A percentile compares a stretch with the other conserved stretches of the same genome.
Conservation (phyloP, 2,888 invertebrate genomes). For the Nemapogon koenigi region DNA sequence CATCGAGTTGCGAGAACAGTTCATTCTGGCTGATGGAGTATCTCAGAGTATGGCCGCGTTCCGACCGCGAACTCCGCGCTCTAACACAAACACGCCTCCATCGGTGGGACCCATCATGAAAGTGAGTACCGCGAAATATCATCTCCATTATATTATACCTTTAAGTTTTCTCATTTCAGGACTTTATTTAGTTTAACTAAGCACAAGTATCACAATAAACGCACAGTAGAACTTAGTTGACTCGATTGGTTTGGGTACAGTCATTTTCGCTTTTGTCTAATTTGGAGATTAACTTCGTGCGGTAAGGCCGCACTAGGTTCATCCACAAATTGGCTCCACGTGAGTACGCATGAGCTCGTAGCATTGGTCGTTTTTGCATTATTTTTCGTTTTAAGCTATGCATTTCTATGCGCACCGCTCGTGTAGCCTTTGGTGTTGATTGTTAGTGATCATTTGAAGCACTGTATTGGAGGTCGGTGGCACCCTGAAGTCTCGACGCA, state of each 20-base stretch:
- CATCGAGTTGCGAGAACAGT: slow-evolving; percentile 98
- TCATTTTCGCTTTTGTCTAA: slow-evolving; percentile 12
- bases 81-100: slow-evolving; percentile 73
- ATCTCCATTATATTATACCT: slow-evolving; percentile 22
- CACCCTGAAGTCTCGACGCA: slow-evolving; percentile 55
- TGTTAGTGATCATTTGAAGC: slow-evolving; percentile 46
- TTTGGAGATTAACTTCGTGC: slow-evolving; percentile 3
- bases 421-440: slow-evolving; percentile 62
- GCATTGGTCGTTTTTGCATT: slow-evolving; percentile 55
- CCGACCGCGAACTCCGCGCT: slow-evolving; percentile 91
- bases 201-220: slow-evolving; percentile 51
- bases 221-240: slow-evolving; percentile 60
- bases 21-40: slow-evolving; percentile 97
- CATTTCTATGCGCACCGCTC: slow-evolving; percentile 59
- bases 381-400: slow-evolving; percentile 54
- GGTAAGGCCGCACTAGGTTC: slow-evolving; percentile 27
- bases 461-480: slow-evolving; percentile 61
- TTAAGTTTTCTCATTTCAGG: slow-evolving; percentile 37
- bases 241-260: slow-evolving; percentile 53
- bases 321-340: slow-evolving; percentile 20
- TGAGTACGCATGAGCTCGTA: slow-evolving; percentile 63
- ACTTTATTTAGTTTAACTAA: slow-evolving; percentile 38
- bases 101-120: slow-evolving; percentile 92
- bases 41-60: slow-evolving; percentile 99
- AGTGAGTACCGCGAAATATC: no score